Evolutionary conservation across 23 tunicate species (phyloP).

Genomic region (Trididemnum nubilum): DNA sequence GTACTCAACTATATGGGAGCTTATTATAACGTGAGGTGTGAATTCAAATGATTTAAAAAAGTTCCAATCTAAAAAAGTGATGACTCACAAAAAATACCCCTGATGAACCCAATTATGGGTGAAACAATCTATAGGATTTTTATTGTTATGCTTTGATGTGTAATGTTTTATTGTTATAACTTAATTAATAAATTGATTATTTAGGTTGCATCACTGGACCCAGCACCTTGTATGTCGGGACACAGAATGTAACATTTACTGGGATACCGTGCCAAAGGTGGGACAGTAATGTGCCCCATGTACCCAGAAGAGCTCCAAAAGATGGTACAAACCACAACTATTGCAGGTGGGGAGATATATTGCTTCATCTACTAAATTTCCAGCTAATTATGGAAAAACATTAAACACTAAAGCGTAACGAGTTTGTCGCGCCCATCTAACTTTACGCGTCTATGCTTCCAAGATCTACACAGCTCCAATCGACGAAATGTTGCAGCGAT

Average conservation of each 20-base stretch:
- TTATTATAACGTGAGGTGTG: no score
- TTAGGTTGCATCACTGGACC: slow-evolving; percentile 80
- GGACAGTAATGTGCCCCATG: slow-evolving; percentile 75
- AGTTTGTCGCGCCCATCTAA: not conserved
- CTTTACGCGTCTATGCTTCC: not conserved
- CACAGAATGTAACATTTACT: slow-evolving; percentile 32
- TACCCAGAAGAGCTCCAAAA: slow-evolving; percentile 51
- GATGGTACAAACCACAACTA: slow-evolving; percentile 79
- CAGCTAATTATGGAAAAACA: not conserved
- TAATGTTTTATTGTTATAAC: no score
- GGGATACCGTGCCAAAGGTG: slow-evolving; percentile 86
- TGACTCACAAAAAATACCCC: no score
- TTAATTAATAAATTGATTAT: not conserved
- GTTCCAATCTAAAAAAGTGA: no score
- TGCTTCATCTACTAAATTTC: not conserved
- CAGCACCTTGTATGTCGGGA: slow-evolving; percentile 73
- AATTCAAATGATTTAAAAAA: no score
- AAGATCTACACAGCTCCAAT: not conserved
- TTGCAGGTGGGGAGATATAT: slow-evolving; percentile 70
- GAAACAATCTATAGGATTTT: no score
- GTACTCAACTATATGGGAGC: no score
- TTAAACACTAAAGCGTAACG: no score
- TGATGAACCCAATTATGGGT: no score
- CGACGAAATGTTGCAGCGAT: not conserved
- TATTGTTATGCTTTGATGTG: no score